Evolutionary conservation across 2,797 vertebrate species (phyloP).

Genomic region (Micropoecilia bifurca): DNA sequence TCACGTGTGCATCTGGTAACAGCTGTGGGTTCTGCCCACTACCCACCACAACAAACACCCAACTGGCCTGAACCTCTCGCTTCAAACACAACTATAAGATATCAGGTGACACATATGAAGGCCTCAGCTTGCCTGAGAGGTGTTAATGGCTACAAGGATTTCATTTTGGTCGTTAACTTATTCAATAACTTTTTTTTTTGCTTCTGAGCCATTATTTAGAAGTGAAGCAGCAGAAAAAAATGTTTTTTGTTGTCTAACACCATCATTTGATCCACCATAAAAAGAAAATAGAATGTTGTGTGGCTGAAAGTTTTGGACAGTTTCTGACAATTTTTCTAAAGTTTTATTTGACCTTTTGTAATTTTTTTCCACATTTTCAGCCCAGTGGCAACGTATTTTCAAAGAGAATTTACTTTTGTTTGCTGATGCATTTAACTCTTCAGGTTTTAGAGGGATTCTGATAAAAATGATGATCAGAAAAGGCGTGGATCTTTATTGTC

Average conservation of each 20-base stretch:
- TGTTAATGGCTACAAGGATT: slow-evolving; percentile 12
- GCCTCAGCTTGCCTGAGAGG: slow-evolving; percentile 23
- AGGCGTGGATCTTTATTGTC: too few species aligned
- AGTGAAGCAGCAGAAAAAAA: neutral
- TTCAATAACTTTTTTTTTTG: slow-evolving; percentile 10
- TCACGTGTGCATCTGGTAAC: slow-evolving; percentile 81
- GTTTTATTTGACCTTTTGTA: neutral
- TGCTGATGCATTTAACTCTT: neutral
- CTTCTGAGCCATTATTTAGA: neutral
- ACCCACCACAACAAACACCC: slow-evolving; percentile 41
- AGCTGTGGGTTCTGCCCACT: slow-evolving; percentile 77
- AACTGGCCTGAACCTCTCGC: slow-evolving; percentile 28
- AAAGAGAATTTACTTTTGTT: neutral
- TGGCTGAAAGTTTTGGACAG: neutral
- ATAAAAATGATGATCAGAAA: neutral
- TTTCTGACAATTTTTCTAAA: neutral
- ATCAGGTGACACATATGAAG: slow-evolving; percentile 44
- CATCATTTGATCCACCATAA: neutral
- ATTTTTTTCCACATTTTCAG: neutral
- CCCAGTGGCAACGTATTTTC: neutral
- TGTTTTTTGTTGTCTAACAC: neutral
- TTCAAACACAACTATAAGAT: slow-evolving; percentile 44
- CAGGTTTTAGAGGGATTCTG: neutral
- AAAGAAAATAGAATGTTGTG: neutral
- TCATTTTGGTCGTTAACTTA: slow-evolving; percentile 13